Conservation (phyloP, 1,140 invertebrate genomes). For the Saxidomus purpurata region DNA sequence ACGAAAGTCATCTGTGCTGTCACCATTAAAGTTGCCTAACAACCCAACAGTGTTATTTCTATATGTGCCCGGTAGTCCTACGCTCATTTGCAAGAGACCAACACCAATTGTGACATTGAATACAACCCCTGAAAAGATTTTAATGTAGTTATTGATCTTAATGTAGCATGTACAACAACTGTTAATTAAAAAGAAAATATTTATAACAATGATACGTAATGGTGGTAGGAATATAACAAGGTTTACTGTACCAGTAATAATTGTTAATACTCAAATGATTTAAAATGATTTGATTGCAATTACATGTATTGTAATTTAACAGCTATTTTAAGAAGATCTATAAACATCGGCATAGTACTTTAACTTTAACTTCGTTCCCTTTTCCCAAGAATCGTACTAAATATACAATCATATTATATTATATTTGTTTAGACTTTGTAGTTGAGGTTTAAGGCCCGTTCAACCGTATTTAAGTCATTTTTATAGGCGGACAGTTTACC, state of each 20-base stretch:
- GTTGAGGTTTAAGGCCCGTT: too few relatives aligned
- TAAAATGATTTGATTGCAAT: background rate
- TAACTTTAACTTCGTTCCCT: too few relatives aligned
- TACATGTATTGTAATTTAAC: too few relatives aligned
- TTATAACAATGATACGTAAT: too few relatives aligned
- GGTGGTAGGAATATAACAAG: too few relatives aligned
- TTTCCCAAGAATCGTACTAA: too few relatives aligned
- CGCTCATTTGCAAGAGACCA: constrained; percentile 59
- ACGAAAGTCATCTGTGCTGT: constrained; percentile 71
- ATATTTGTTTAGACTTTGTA: too few relatives aligned
- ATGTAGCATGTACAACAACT: background rate
- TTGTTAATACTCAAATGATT: background rate
- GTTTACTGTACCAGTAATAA: background rate
- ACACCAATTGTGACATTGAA: constrained; percentile 57
- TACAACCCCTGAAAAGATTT: constrained; percentile 40
- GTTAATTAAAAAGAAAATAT: background rate
- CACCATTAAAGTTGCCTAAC: constrained; percentile 75
- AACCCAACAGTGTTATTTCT: constrained; percentile 68
- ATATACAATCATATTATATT: too few relatives aligned
- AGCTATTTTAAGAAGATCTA: too few relatives aligned
- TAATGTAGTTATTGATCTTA: background rate
- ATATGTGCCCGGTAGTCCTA: constrained; percentile 13
- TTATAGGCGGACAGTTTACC: too few relatives aligned
- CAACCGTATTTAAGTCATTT: too few relatives aligned
- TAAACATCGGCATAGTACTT: too few relatives aligned